Conservation (phyloP, 1,140 invertebrate genomes). For the Brachionus koreanus region DNA sequence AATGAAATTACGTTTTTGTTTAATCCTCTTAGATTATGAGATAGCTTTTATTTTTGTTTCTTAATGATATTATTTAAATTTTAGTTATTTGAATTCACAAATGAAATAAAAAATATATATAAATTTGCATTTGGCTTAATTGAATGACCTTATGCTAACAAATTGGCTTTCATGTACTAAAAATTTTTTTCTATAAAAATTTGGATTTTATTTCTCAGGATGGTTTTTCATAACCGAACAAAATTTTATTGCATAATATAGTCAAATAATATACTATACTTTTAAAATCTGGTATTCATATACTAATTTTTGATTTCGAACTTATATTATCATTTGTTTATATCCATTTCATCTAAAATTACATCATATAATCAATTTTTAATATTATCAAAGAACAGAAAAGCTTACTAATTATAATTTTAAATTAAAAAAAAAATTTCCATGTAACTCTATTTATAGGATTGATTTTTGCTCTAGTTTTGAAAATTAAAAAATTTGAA, state of each 20-base stretch:
- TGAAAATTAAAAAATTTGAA: no score
- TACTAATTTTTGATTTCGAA: neutral
- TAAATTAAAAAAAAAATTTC: no score
- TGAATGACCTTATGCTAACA: neutral
- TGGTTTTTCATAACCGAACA: no score
- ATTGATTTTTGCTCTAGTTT: no score
- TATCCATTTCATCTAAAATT: neutral
- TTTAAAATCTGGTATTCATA: neutral
- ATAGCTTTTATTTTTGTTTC: neutral
- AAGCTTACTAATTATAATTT: no score
- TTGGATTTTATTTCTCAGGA: neutral
- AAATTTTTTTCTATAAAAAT: neutral
- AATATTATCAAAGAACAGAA: no score
- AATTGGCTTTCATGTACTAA: neutral
- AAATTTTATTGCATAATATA: neutral
- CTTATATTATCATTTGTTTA: neutral
- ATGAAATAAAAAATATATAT: neutral
- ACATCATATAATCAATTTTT: neutral
- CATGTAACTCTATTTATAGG: no score
- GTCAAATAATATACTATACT: neutral
- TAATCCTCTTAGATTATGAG: constrained; percentile 7
- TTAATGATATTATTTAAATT: constrained; percentile 12
- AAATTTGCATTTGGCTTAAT: neutral
- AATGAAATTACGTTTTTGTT: neutral
- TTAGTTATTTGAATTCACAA: neutral